Conservation (phyloP, 2,797 vertebrate genomes). For the Falco concolor region DNA sequence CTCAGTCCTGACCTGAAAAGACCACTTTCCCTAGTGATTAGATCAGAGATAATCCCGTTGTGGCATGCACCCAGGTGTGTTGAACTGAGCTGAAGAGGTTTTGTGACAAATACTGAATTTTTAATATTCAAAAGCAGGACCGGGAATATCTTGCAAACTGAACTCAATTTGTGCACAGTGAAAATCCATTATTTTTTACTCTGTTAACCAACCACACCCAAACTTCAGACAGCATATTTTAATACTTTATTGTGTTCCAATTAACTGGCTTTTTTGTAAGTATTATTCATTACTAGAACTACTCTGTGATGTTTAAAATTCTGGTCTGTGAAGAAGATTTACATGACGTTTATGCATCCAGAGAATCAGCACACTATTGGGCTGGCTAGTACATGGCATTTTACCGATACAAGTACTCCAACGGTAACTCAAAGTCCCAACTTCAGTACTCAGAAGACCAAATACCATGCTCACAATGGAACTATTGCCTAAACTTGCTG, state of each 20-base stretch:
- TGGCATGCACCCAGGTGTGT: slow-evolving; percentile 53
- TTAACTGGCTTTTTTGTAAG: background rate
- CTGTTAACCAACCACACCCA: background rate
- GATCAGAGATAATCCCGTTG: slow-evolving; percentile 44
- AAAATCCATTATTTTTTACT: background rate
- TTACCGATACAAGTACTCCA: background rate
- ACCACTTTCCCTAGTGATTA: slow-evolving; percentile 58
- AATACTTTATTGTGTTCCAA: background rate
- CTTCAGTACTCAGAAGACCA: background rate
- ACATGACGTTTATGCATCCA: background rate
- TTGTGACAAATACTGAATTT: slow-evolving; percentile 9
- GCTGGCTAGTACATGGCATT: background rate
- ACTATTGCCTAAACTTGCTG: background rate
- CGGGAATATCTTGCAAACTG: background rate
- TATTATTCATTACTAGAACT: background rate
- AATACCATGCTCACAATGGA: background rate
- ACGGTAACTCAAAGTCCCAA: background rate
- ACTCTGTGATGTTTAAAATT: background rate
- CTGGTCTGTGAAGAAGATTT: background rate
- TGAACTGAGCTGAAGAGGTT: slow-evolving; percentile 32
- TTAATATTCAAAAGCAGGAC: slow-evolving; percentile 26
- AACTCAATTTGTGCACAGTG: background rate
- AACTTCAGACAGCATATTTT: background rate
- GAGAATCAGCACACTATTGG: background rate
- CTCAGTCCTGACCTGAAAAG: slow-evolving; percentile 48